A percentile compares a stretch with the other conserved stretches of the same genome.
Evolutionary conservation across 2,113 vertebrate species (phyloP).

Genomic region (Macquaria australasica): DNA sequence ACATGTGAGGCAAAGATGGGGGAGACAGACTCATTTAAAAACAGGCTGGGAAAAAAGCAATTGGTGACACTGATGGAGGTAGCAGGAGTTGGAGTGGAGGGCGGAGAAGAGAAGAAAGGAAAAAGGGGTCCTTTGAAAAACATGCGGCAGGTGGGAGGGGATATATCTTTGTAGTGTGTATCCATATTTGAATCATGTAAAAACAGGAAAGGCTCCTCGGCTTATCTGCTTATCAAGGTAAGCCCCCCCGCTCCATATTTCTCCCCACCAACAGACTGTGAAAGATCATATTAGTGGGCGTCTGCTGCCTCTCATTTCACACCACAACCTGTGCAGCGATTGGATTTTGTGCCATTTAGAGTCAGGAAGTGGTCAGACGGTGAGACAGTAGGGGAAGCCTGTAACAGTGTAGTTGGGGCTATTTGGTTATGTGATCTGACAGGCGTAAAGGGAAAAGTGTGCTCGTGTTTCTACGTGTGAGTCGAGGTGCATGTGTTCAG

Average conservation of each 20-base stretch:
- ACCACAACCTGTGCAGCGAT: conserved; percentile 49
- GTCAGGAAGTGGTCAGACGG: conserved; percentile 67
- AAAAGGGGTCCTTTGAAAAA: conserved; percentile 60
- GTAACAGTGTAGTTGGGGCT: conserved; percentile 38
- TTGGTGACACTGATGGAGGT: conserved; percentile 49
- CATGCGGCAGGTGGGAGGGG: conserved; percentile 58
- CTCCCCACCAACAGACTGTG: conserved; percentile 73
- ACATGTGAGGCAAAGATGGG: conserved; percentile 56
- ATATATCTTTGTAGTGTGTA: conserved; percentile 70
- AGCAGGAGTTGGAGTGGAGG: conserved; percentile 33
- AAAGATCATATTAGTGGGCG: conserved; percentile 78
- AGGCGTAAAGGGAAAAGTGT: conserved; percentile 40
- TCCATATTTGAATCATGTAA: conserved; percentile 73
- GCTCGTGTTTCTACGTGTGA: conserved; percentile 14
- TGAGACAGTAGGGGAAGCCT: conserved; percentile 35
- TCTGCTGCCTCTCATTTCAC: conserved; percentile 75
- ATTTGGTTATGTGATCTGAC: conserved; percentile 55
- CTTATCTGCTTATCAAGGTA: conserved; percentile 80
- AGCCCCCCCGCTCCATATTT: conserved; percentile 52
- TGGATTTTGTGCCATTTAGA: conserved; percentile 75
- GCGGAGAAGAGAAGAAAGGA: conserved; percentile 36
- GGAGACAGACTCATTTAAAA: conserved; percentile 68
- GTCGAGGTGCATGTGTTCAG: conserved; percentile 21
- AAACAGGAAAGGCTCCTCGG: conserved; percentile 69
- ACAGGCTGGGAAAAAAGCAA: conserved; percentile 40